Base-by-base conservation (phyloP, 2,113 vertebrate species). In the Seriola rivoliana region DNA sequence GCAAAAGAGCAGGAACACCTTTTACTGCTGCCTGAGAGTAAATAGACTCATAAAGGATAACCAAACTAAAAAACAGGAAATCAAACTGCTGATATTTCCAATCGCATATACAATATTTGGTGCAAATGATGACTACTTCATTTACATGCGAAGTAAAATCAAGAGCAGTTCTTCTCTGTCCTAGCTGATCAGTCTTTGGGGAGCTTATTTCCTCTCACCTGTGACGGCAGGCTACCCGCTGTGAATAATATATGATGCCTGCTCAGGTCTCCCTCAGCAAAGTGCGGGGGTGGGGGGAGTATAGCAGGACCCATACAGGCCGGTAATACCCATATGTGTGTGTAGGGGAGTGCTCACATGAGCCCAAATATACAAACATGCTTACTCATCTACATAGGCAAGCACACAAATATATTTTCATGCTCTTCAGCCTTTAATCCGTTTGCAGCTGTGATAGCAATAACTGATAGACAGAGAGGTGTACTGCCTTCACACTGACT, bases 211-310 rank as follows among this genome's bases (percentile, higher is more conserved):
- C 95, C 94, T 88, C 81, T 81, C 87, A 89, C 84, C 85, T 92
- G 91, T 90, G 90, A 92, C 82, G 94, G 92, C 75, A 88, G 80
- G 89, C 95, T 87, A 92, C 93, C 93, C 94, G 91, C 94, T 93
- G 93, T 97, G 95, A 99, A 97, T 97, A 97, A 97, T 97, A 97
- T 92, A 97, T 96, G 93, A 89, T 92, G 94, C 95, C 95, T 96
- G 96, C 96, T 96, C 95, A 95, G 95, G 96, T 88, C 58, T 80
- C 34, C 95, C 92, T 95, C 93, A 93, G 93, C 94, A 95, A 91
- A 48, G 46, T 16, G 94, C 7, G 8, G 16, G 14, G 17, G 2
- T 11, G 14, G 12, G 55, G 34, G 36, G 92, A 90, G 96, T 93
- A 94, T 80, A 82, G 81, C 71, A 75, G 78, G 85, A 77, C 13